Base-by-base conservation (phyloP, 2,797 vertebrate species). In the Pempheris klunzingeri region DNA sequence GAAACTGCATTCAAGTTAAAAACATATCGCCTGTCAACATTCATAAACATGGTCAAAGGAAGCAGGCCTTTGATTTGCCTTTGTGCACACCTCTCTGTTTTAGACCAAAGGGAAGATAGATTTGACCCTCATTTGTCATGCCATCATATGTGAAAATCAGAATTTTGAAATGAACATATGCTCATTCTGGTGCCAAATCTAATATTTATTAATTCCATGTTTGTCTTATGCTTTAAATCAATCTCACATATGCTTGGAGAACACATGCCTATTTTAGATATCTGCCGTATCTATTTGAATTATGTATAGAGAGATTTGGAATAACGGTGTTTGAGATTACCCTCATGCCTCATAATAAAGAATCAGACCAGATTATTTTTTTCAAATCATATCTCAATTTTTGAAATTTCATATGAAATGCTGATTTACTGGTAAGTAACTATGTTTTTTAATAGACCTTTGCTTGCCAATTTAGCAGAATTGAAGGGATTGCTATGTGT, bases 151-250 rank as follows among this genome's bases (percentile, higher is more conserved):
- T 67, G 82, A 34, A 63, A 47, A 58, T 63, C 17, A 43, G 46
- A 75, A n/a, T 57, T 68, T 54, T 39, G 38, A 71, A 77, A 69
- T 44, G n/a, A 85, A 65, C 68, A 82, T 36, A 54, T 75, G 65
- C 39, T 59, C 49, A 7, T 30, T 58, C 14, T 68, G 11, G 28
- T 41, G 61, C 39, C 62, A 77, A 41, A 71, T 58, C 20, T 57
- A 24, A 66, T 63, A 58, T 65, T 57, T 20, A 71, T 54, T 72
- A 47, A 71, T 74, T 67, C 32, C 18, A 18, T 36, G 66, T 78
- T 78, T 76, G 65, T 77, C 7, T 30, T 67, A 8, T 11, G 2
- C 28, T 52, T 44, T 30, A 52, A 70, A 68, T 71, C 32, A 59
- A 11, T 67, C 20, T 55, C 47, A 71, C 70, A 49, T 78, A 32